Conservation (phyloP, 2,797 vertebrate genomes). For the Propithecus perrieri region DNA sequence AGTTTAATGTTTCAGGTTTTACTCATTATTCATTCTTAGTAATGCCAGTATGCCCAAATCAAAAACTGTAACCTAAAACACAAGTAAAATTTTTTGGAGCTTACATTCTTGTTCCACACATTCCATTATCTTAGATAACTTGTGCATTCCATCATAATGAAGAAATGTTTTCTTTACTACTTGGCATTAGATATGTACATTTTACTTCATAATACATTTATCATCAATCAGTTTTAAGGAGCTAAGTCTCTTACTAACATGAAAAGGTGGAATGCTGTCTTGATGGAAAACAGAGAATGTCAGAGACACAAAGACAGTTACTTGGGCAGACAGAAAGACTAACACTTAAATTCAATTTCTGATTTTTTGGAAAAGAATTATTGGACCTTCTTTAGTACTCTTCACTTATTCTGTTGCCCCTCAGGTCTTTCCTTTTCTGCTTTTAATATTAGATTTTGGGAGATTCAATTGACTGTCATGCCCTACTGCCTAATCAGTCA, state of each 20-base stretch:
- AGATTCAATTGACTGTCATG: conserved; percentile 78
- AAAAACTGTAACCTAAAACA: not conserved
- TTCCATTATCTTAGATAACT: conserved; percentile 47
- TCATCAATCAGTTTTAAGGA: conserved; percentile 26
- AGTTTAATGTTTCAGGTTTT: not conserved
- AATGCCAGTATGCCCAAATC: not conserved
- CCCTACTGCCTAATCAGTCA: conserved; percentile 78
- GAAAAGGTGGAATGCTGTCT: conserved; percentile 41
- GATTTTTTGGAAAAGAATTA: conserved; percentile 60
- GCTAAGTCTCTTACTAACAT: conserved; percentile 39
- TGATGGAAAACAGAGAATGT: conserved; percentile 33
- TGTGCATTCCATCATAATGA: conserved; percentile 44
- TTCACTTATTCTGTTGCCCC: conserved; percentile 77
- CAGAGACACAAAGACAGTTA: conserved; percentile 57
- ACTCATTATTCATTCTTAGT: not conserved
- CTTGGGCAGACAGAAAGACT: conserved; percentile 53
- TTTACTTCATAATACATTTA: conserved; percentile 61
- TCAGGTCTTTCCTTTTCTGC: conserved; percentile 73
- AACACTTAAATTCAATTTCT: conserved; percentile 76
- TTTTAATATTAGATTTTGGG: conserved; percentile 83
- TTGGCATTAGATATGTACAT: conserved; percentile 40
- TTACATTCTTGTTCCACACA: not conserved
- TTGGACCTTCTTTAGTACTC: conserved; percentile 64
- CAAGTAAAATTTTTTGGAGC: not conserved
- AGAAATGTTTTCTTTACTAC: conserved; percentile 64